Evolutionary conservation across 2,113 vertebrate species (phyloP).

Genomic region (Capreolus pygargus): DNA sequence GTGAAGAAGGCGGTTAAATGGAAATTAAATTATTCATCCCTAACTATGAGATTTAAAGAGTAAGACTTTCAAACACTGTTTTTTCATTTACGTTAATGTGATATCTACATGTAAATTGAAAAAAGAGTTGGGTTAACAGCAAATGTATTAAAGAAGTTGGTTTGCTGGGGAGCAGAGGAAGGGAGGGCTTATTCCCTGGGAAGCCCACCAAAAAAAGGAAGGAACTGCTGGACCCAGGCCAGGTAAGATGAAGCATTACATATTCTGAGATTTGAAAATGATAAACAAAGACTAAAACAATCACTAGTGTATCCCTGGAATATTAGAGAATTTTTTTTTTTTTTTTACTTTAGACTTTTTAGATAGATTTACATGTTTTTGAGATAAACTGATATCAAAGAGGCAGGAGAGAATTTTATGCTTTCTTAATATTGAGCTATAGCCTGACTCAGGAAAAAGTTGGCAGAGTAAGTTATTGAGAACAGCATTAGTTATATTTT

Average conservation of each 20-base stretch:
- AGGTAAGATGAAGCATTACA: neutral
- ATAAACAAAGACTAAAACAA: neutral
- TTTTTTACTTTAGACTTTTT: neutral
- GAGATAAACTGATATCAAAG: neutral
- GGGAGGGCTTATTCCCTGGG: neutral
- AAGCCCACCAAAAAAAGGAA: neutral
- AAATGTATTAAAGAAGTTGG: neutral
- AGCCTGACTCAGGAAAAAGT: neutral
- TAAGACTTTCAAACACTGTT: neutral
- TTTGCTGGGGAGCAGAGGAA: neutral
- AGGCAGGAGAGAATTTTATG: neutral
- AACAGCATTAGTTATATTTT: neutral
- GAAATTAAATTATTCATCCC: slow-evolving; percentile 10
- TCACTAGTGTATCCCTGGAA: neutral
- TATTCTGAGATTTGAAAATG: neutral
- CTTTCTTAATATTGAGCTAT: neutral
- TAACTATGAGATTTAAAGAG: neutral
- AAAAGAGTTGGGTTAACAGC: neutral
- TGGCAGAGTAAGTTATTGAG: neutral
- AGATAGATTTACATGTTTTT: neutral
- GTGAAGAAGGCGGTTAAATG: neutral
- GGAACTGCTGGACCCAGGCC: neutral
- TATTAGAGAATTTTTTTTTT: neutral
- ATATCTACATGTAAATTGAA: neutral
- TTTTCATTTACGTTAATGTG: neutral